Conservation (phyloP, 2,797 vertebrate species). For the Aeoliscus strigatus region DNA sequence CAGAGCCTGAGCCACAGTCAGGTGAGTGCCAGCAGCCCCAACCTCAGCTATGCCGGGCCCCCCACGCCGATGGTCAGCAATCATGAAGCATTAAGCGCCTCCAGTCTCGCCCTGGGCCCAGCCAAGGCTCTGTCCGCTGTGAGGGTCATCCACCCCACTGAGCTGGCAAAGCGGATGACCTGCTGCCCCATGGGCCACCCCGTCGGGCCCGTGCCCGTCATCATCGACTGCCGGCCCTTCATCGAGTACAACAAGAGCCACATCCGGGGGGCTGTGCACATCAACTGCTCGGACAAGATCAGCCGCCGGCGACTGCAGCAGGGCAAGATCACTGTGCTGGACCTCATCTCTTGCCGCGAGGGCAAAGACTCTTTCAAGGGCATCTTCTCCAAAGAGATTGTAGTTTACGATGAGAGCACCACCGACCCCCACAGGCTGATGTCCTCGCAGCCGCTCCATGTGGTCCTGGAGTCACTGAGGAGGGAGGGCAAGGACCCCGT, state of each 20-base stretch:
- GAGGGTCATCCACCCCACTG: constrained; percentile 90
- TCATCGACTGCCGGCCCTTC: constrained; percentile 98
- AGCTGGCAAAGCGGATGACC: constrained; percentile 93
- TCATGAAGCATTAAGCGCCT: constrained; percentile 74
- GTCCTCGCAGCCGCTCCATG: constrained; percentile 87
- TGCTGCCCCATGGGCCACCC: constrained; percentile 88
- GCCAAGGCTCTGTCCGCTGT: constrained; percentile 78
- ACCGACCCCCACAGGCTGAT: constrained; percentile 86
- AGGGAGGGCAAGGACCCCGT: constrained; percentile 96
- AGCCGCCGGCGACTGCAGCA: constrained; percentile 95
- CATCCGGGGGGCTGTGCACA: constrained; percentile 94
- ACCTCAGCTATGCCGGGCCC: constrained; percentile 77
- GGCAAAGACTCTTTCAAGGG: constrained; percentile 95
- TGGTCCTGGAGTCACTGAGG: constrained; percentile 93
- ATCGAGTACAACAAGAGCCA: constrained; percentile 98
- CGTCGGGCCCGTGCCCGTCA: constrained; percentile 84
- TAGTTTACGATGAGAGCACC: constrained; percentile 97
- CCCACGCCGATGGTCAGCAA: constrained; percentile 82
- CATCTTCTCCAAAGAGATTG: constrained; percentile 98
- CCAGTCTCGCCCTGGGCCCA: constrained; percentile 75
- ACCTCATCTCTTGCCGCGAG: constrained; percentile 94
- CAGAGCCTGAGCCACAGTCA: constrained; percentile 81
- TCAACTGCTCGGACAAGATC: constrained; percentile 98
- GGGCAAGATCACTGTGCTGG: constrained; percentile 97
- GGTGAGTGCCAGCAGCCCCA: constrained; percentile 81